A percentile compares a stretch with the other conserved stretches of the same genome.
These are phyloP conservation scores for Sula dactylatra DNA, from an alignment of 2,113 vertebrate genomes.

Conservation along the genomic window DNA sequence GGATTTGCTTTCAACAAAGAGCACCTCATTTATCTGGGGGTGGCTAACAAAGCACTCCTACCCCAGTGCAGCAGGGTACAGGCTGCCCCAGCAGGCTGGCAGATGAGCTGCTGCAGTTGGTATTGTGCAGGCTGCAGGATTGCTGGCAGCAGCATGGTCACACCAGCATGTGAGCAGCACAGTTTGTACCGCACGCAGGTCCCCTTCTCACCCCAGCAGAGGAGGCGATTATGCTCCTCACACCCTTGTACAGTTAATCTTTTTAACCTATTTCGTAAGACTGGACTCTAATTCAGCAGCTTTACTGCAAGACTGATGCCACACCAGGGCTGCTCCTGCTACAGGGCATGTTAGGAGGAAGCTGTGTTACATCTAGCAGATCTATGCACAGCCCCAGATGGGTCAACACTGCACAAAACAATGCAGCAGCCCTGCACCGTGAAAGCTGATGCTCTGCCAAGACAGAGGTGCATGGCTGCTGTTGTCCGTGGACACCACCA, in stretches of 20 bases:
- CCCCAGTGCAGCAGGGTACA: not conserved
- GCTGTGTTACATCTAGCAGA: not conserved
- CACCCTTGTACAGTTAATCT: not conserved
- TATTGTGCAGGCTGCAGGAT: not conserved
- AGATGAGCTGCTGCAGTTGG: fast-evolving
- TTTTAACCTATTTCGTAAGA: not conserved
- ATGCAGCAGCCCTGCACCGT: fast-evolving
- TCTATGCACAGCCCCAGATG: not conserved
- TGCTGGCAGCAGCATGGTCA: not conserved
- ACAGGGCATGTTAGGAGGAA: not conserved
- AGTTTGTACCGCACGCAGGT: fast-evolving
- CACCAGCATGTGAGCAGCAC: not conserved
- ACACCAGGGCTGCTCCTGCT: not conserved
- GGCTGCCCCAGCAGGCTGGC: not conserved
- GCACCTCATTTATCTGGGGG: not conserved
- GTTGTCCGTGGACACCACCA: not conserved
- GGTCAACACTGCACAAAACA: not conserved
- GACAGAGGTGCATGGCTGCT: not conserved
- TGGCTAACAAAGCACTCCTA: not conserved
- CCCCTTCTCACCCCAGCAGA: not conserved
- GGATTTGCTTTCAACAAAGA: not conserved
- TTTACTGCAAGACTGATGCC: not conserved
- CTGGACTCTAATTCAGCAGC: not conserved
- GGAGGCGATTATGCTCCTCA: not conserved
- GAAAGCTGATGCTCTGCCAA: not conserved